Evolutionary conservation across 2,113 vertebrate species (phyloP).

Genomic region (Dipodomys ordii): DNA sequence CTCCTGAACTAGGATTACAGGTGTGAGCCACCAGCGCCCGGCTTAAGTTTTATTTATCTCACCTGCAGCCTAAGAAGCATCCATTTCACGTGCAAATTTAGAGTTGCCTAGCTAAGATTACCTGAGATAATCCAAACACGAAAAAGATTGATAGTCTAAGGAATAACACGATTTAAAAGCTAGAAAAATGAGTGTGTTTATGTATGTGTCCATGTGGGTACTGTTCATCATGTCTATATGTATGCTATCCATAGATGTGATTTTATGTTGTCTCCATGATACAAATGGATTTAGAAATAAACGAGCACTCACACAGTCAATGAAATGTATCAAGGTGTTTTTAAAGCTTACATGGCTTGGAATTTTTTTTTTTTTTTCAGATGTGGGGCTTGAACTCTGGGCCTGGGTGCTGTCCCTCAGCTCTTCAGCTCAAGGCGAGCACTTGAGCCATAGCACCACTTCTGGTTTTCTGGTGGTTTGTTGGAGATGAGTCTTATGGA

Average conservation of each 20-base stretch:
- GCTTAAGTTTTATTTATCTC: background rate
- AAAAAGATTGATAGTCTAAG: background rate
- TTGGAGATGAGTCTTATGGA: too few relatives aligned
- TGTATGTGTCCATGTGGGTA: too few relatives aligned
- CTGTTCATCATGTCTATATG: too few relatives aligned
- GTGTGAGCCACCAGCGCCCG: too few relatives aligned
- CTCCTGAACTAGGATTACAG: too few relatives aligned
- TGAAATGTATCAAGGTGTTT: background rate
- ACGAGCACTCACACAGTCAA: background rate
- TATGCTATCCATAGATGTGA: background rate
- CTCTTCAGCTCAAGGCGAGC: too few relatives aligned
- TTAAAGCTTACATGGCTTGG: background rate
- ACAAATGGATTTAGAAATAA: background rate
- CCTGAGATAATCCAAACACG: background rate
- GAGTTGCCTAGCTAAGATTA: background rate
- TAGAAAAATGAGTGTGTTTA: background rate
- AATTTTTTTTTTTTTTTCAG: too few relatives aligned
- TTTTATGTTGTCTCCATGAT: accelerated
- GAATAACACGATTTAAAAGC: background rate
- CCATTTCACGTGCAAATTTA: accelerated
- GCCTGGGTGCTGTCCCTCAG: too few relatives aligned
- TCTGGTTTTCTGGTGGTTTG: too few relatives aligned
- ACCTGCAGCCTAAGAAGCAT: background rate
- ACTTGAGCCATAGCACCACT: too few relatives aligned
- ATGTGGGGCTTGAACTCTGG: too few relatives aligned